These are phyloP conservation scores for Metallyticus violacea DNA, from an alignment of 2,888 invertebrate genomes.

Conservation along the genomic window DNA sequence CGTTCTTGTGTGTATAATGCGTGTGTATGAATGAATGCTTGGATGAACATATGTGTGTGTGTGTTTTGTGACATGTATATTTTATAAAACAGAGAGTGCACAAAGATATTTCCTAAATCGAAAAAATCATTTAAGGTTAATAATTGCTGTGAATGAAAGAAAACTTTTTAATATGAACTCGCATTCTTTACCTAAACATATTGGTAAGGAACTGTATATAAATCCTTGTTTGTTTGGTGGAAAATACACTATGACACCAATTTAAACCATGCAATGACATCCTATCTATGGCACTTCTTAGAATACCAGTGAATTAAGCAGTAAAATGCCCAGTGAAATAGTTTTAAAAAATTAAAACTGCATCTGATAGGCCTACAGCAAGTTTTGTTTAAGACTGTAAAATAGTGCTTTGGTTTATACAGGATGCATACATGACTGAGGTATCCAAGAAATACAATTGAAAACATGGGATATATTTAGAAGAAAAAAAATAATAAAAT, in stretches of 20 bases:
- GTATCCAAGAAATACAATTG: neutral
- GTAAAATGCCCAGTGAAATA: neutral
- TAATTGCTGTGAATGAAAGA: neutral
- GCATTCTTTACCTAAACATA: neutral
- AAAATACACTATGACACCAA: neutral
- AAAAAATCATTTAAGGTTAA: neutral
- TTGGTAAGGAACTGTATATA: neutral
- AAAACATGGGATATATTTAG: neutral
- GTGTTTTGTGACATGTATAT: slow-evolving; percentile 6
- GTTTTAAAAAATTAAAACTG: neutral
- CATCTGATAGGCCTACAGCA: slow-evolving; percentile 6
- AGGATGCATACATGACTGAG: neutral
- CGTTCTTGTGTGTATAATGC: slow-evolving; percentile 5
- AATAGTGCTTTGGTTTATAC: neutral
- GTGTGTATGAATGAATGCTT: neutral
- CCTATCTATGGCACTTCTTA: neutral
- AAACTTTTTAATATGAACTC: neutral
- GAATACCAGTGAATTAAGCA: neutral
- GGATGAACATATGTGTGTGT: neutral
- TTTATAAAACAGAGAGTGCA: slow-evolving; percentile 1
- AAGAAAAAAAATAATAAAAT: neutral
- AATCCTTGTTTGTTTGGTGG: neutral
- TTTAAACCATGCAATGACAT: neutral
- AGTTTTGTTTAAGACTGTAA: slow-evolving; percentile 7
- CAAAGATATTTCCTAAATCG: neutral